phyloP scores from a whole-genome alignment of 1,140 invertebrate species.

The Lysiphlebus fabarum region DNA sequence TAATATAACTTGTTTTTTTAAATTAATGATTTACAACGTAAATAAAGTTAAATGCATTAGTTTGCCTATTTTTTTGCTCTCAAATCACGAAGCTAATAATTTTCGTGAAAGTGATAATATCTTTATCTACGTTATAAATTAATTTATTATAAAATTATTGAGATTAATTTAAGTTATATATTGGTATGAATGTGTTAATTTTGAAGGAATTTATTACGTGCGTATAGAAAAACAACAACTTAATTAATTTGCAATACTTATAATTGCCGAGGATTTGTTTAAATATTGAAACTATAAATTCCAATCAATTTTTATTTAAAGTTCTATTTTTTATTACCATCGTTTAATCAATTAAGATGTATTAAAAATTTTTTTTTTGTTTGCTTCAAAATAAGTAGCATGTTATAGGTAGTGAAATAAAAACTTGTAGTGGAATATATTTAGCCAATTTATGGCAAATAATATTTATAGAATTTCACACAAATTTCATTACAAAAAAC shows the following conservation, averaged over 20 bases:
- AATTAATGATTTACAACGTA: neutral
- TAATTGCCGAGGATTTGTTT: constrained; percentile 1
- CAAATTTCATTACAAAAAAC: no score
- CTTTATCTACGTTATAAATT: constrained; percentile 26
- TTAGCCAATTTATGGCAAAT: neutral
- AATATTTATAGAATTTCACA: no score
- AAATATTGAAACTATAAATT: neutral
- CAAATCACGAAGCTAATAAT: constrained; percentile 7
- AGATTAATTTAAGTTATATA: constrained; percentile 17
- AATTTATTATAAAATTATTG: constrained; percentile 26
- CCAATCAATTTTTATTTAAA: constrained; percentile 3
- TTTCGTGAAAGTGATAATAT: constrained; percentile 37
- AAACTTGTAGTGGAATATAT: neutral
- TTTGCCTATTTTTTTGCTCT: neutral
- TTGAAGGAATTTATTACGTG: constrained; percentile 31
- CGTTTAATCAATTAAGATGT: neutral
- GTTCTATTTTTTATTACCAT: constrained; percentile 1
- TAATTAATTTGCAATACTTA: constrained; percentile 6
- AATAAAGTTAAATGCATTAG: no score
- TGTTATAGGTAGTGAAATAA: neutral
- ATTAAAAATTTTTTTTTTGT: constrained; percentile 1
- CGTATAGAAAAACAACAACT: constrained; percentile 21
- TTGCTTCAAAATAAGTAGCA: neutral
- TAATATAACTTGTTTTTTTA: neutral
- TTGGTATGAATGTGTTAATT: neutral